phyloP scores from a whole-genome alignment of 2,797 vertebrate species.

The Megalops cyprinoides region DNA sequence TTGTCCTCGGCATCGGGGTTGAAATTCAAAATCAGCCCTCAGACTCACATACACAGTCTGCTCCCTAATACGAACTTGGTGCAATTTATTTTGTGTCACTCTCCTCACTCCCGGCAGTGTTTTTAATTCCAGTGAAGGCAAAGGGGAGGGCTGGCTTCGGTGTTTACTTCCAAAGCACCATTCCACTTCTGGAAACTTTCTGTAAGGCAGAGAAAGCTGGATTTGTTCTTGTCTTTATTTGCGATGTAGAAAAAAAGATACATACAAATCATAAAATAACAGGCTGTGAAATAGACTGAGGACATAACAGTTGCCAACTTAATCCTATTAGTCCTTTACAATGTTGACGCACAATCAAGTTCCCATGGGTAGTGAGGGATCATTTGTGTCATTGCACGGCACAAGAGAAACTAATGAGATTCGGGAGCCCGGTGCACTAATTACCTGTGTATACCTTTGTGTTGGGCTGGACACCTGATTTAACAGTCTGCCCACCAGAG shows the following conservation, averaged over 20 bases:
- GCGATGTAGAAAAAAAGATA: neutral
- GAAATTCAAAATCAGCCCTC: no score
- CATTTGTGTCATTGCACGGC: constrained; percentile 27
- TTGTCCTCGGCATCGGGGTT: no score
- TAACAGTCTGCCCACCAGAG: constrained; percentile 15
- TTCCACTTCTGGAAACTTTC: neutral
- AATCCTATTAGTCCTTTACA: constrained; percentile 54
- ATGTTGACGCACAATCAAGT: constrained; percentile 42
- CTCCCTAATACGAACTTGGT: neutral
- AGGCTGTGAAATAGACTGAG: constrained; percentile 35
- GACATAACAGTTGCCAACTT: constrained; percentile 43
- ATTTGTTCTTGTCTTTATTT: neutral
- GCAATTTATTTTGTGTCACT: neutral
- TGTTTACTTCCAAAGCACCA: neutral
- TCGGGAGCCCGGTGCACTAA: constrained; percentile 45
- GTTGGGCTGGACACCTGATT: constrained; percentile 31
- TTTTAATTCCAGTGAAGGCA: neutral
- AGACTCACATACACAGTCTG: neutral
- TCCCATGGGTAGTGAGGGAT: constrained; percentile 39
- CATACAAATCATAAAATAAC: constrained; percentile 32
- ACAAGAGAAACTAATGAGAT: constrained; percentile 50
- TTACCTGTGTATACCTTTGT: constrained; percentile 51
- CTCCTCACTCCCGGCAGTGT: neutral
- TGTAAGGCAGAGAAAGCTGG: neutral
- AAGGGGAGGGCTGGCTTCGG: neutral